Percentiles rank a stretch among this genome's conserved stretches.
phyloP scores from a whole-genome alignment of 2,797 vertebrate species.

The Tenualosa ilisha region DNA sequence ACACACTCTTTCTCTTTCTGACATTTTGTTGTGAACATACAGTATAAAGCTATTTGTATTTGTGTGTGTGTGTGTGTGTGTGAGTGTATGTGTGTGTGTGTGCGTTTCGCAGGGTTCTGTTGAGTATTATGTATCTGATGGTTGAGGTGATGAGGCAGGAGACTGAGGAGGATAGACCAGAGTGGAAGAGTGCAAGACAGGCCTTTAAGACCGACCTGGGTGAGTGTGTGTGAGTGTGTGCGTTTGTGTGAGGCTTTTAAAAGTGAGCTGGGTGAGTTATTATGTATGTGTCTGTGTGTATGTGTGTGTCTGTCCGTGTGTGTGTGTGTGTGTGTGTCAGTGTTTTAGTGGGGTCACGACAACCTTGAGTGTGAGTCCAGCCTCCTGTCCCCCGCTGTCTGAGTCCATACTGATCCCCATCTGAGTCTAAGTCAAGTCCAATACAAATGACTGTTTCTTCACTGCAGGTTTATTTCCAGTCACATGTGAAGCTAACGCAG shows the following conservation, averaged over 20 bases:
- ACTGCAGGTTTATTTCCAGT: too few relatives aligned
- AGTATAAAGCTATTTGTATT: neutral
- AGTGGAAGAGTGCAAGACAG: constrained; percentile 83
- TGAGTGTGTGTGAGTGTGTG: constrained; percentile 65
- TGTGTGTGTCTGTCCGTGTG: neutral
- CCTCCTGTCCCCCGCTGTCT: too few relatives aligned
- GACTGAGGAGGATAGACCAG: constrained; percentile 78
- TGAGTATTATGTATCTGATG: constrained; percentile 96
- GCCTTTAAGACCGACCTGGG: constrained; percentile 88
- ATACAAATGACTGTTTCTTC: too few relatives aligned
- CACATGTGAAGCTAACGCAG: too few relatives aligned
- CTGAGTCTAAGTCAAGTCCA: too few relatives aligned
- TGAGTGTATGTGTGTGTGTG: neutral
- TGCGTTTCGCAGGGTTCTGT: constrained; percentile 79
- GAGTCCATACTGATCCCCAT: too few relatives aligned
- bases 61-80: constrained; percentile 19
- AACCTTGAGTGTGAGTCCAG: too few relatives aligned
- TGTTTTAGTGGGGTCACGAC: too few relatives aligned
- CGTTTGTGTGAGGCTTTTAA: neutral
- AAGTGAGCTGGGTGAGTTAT: neutral
- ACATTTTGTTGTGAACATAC: neutral
- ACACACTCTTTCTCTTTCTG: neutral
- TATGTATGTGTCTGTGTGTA: neutral
- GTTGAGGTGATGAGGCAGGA: constrained; percentile 90
- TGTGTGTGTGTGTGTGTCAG: constrained; percentile 28